Evolutionary conservation across 2,797 vertebrate species (phyloP).

Genomic region (Amphiprion clarkii): DNA sequence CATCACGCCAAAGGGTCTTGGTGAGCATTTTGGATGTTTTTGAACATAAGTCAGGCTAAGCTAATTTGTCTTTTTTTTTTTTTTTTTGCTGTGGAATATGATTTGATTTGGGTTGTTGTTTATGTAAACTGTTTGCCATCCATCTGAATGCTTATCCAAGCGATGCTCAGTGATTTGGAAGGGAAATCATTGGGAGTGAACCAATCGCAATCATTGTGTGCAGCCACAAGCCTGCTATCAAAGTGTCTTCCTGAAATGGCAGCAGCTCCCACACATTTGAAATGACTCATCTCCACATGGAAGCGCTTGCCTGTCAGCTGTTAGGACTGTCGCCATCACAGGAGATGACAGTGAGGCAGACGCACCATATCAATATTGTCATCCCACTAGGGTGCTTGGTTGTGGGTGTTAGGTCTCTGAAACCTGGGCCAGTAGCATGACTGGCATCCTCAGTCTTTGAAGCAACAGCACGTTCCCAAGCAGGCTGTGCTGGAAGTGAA

Average conservation of each 20-base stretch:
- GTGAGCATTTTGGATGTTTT: slow-evolving; percentile 75
- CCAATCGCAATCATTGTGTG: slow-evolving; percentile 52
- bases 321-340: slow-evolving; percentile 64
- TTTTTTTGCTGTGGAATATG: slow-evolving; percentile 20
- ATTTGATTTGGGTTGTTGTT: slow-evolving; percentile 29
- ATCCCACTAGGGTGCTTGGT: slow-evolving; percentile 42
- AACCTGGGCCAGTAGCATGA: slow-evolving; percentile 57
- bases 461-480: slow-evolving; percentile 48
- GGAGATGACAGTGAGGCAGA: slow-evolving; percentile 69
- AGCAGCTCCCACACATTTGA: slow-evolving; percentile 61
- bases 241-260: slow-evolving; percentile 58
- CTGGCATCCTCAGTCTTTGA: slow-evolving; percentile 56
- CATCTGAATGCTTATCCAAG: slow-evolving; percentile 29
- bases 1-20: slow-evolving; percentile 91
- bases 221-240: slow-evolving; percentile 50
- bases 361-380: slow-evolving; percentile 72
- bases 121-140: slow-evolving; percentile 33
- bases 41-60: neutral
- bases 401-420: slow-evolving; percentile 67
- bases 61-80: neutral
- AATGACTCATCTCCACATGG: slow-evolving; percentile 72
- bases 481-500: slow-evolving; percentile 54
- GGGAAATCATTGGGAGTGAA: slow-evolving; percentile 40
- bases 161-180: slow-evolving; percentile 35
- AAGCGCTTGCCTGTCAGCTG: slow-evolving; percentile 73